Conservation (phyloP, 35 echinoderm and acorn worm species). For the Stichopus chloronotus region DNA sequence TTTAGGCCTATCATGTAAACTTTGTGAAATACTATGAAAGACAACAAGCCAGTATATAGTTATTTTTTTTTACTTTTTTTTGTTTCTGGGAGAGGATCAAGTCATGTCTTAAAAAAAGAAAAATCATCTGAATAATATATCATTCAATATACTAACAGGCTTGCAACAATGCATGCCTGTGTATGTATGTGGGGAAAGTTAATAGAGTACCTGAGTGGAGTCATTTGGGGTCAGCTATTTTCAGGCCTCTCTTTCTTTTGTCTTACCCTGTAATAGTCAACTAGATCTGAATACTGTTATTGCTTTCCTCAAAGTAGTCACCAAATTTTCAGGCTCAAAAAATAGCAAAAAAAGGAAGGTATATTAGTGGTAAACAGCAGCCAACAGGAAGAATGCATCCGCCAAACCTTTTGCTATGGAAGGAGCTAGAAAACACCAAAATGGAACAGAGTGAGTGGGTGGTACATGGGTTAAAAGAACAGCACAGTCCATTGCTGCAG, state of each 20-base stretch:
- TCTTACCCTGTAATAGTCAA: neutral
- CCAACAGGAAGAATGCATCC: neutral
- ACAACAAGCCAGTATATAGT: no score
- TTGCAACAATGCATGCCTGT: no score
- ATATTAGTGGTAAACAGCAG: neutral
- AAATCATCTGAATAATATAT: no score
- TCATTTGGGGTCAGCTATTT: constrained; percentile 42
- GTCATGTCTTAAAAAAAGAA: no score
- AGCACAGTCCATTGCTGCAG: neutral
- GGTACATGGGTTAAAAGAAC: neutral
- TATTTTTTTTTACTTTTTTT: no score
- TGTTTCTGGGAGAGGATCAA: no score
- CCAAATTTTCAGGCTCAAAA: neutral
- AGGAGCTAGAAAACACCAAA: neutral
- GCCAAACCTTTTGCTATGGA: neutral
- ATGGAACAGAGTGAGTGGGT: constrained; percentile 17
- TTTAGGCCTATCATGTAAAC: no score
- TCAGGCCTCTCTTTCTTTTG: neutral
- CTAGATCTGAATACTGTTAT: neutral
- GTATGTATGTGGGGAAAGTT: no score
- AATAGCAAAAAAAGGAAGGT: neutral
- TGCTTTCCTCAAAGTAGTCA: neutral
- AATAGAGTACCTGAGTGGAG: neutral
- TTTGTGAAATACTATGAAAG: no score
- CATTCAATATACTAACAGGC: no score